Base-by-base conservation (phyloP, 2,888 invertebrate genomes). In the Bugulina stolonifera region DNA sequence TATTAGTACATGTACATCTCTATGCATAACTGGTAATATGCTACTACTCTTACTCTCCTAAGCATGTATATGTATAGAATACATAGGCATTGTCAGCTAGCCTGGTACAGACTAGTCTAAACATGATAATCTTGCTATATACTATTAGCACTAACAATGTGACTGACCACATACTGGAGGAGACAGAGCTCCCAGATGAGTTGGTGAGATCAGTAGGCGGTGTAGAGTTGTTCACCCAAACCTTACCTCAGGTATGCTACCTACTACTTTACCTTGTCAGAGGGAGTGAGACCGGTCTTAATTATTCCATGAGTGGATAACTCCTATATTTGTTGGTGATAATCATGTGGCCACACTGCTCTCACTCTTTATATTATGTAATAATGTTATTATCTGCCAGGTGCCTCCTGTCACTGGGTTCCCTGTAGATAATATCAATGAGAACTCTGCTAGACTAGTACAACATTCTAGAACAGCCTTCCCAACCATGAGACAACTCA, bases 101-200 rank as follows among this genome's bases (percentile, higher is more conserved):
- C n/a, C n/a, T n/a, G n/a, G n/a, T n/a, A n/a, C n/a, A n/a, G n/a
- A n/a, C n/a, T n/a, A n/a, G n/a, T n/a, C n/a, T n/a, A n/a, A n/a
- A n/a, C n/a, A n/a, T n/a, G n/a, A n/a, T n/a, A n/a, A n/a, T n/a
- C n/a, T n/a, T n/a, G 52, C 25, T 57, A 23, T 14, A 23, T 57
- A 5, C 25, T 22, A 10, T 55, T 74, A 79, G 79, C 73, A 73
- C 70, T 1, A 79, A 77, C 69, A 77, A 79, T 71, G 73, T 77
- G 1, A 77, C 73, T 55, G 80, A 81, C 22, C 77, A 80, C 69
- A 77, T 81, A 5, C 72, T 79, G 34, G 80, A 81, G 74, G 76
- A 79, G 35, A 78, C 80, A 1, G 80, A 81, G 72, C 74, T 82
- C 71, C 81, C 81, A 1, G 80, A 80, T 55, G 75, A 80, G 22